Evolutionary conservation across 2,113 vertebrate species (phyloP).

Genomic region (Nothocercus julius): DNA sequence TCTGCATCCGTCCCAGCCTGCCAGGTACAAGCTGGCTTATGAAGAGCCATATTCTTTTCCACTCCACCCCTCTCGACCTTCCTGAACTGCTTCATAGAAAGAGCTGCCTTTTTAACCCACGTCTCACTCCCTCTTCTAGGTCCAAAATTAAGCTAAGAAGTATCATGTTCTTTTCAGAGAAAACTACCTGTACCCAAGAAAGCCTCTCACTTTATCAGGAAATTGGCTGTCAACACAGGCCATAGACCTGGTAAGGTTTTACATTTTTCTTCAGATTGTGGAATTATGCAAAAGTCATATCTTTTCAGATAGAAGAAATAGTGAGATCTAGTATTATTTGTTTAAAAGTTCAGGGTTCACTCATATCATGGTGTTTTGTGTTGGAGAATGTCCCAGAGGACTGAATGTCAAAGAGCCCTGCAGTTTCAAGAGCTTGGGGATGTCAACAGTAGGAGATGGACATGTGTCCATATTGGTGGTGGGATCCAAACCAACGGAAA

Average conservation of each 20-base stretch:
- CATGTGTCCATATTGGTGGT: neutral
- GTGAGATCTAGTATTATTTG: neutral
- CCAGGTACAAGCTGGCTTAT: neutral
- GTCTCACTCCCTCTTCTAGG: neutral
- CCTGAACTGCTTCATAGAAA: neutral
- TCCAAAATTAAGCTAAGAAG: neutral
- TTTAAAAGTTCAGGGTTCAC: neutral
- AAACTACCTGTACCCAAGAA: neutral
- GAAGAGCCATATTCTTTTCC: neutral
- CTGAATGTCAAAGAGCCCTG: neutral
- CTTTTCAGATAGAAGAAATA: neutral
- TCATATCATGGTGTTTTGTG: neutral
- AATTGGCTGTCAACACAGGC: neutral
- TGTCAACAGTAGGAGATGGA: slow-evolving; percentile 1
- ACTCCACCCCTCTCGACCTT: neutral
- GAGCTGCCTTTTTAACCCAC: neutral
- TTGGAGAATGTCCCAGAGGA: neutral
- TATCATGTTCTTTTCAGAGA: neutral
- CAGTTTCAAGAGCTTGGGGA: neutral
- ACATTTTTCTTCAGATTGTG: neutral
- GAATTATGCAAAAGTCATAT: neutral
- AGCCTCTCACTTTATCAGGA: neutral
- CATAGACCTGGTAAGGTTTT: neutral
- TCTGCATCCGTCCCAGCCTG: neutral
- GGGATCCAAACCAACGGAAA: neutral